These are phyloP conservation scores for Myzus persicae DNA, from an alignment of 1,140 invertebrate genomes.

Conservation along the genomic window DNA sequence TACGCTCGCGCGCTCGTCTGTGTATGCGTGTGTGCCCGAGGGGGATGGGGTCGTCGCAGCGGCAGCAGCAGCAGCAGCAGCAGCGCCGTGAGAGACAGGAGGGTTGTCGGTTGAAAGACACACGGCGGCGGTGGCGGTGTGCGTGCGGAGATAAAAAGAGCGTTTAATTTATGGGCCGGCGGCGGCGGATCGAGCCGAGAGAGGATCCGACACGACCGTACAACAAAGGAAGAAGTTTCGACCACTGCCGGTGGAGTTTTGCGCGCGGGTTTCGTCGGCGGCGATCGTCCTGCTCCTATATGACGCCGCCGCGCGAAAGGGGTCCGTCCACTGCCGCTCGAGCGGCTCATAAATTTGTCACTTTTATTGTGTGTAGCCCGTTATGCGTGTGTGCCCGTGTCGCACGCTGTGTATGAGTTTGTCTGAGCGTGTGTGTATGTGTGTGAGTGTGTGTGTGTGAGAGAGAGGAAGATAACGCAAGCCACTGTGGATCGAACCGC, in stretches of 20 bases:
- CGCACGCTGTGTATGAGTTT: neutral
- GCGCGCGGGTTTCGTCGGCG: slow-evolving; percentile 25
- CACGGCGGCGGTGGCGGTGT: neutral
- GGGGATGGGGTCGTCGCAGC: slow-evolving; percentile 2
- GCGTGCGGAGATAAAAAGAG: slow-evolving; percentile 31
- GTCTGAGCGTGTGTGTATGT: neutral
- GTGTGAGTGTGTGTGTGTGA: neutral
- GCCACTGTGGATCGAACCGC: neutral
- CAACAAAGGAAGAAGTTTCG: slow-evolving; percentile 52
- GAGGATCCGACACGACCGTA: slow-evolving; percentile 20
- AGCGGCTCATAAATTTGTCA: slow-evolving; percentile 56
- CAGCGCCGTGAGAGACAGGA: slow-evolving; percentile 1
- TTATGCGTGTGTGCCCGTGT: slow-evolving; percentile 10
- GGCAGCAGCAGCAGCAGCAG: neutral
- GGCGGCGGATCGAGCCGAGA: slow-evolving; percentile 13
- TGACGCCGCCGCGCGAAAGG: slow-evolving; percentile 2
- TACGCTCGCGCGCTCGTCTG: neutral
- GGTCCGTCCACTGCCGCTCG: neutral
- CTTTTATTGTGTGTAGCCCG: slow-evolving; percentile 44
- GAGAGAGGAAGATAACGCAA: neutral
- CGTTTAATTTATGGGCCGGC: slow-evolving; percentile 48
- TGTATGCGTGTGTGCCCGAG: neutral
- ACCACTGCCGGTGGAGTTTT: slow-evolving; percentile 28
- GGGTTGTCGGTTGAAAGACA: slow-evolving; percentile 20
- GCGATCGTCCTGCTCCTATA: neutral